Evolutionary conservation across 2,888 invertebrate genomes (phyloP).

Genomic region (Dilophus febrilis): DNA sequence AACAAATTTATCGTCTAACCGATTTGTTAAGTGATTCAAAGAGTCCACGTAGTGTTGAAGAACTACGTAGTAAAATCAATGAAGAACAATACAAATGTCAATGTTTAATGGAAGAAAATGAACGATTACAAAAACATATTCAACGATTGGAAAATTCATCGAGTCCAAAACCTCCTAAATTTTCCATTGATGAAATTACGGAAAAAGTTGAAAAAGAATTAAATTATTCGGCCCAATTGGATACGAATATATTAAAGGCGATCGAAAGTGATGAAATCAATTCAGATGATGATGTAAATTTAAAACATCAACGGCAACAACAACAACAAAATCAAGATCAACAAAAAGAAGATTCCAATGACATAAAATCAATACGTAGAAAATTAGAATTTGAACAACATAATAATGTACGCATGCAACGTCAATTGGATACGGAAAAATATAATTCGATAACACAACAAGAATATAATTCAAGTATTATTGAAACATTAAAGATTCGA

Average conservation of each 20-base stretch:
- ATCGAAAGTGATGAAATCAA: conserved; percentile 32
- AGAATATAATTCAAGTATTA: conserved; percentile 47
- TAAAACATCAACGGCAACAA: conserved; percentile 11
- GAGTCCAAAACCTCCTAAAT: conserved; percentile 19
- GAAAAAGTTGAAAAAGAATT: conserved; percentile 39
- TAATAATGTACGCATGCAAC: conserved; percentile 37
- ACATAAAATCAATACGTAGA: conserved; percentile 31
- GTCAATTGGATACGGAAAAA: conserved; percentile 39
- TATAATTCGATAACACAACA: conserved; percentile 36
- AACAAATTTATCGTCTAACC: conserved; percentile 38
- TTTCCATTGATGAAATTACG: conserved; percentile 34
- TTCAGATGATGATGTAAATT: conserved; percentile 24
- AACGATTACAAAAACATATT: conserved; percentile 20
- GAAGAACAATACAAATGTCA: conserved; percentile 33
- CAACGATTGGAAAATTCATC: conserved; percentile 20
- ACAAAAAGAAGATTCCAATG: conserved; percentile 2
- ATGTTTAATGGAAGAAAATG: conserved; percentile 22
- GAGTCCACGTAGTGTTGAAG: conserved; percentile 35
- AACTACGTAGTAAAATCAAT: conserved; percentile 31
- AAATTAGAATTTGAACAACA: conserved; percentile 34
- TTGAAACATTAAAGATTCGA: conserved; percentile 44
- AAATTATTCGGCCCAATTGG: conserved; percentile 40
- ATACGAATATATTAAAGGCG: conserved; percentile 38
- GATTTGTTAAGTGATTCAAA: conserved; percentile 40
- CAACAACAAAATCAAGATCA: conserved; percentile 4